Evolutionary conservation across 2,888 invertebrate species (phyloP).

Genomic region (Drosophila birchii): DNA sequence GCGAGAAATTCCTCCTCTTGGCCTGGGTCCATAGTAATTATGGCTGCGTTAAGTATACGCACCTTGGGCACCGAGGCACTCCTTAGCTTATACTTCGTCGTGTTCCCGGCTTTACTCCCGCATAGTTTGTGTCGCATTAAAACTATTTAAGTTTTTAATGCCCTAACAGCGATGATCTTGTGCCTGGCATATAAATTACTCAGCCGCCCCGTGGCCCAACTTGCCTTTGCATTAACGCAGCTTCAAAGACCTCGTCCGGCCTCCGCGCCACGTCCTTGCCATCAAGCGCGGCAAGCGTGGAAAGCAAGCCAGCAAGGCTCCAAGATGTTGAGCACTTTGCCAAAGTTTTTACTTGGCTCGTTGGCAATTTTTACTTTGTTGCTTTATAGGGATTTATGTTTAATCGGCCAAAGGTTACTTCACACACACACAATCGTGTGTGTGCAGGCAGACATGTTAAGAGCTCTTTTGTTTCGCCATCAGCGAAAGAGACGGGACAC

Average conservation of each 20-base stretch:
- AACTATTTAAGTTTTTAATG: conserved; percentile 81
- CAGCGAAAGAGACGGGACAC: conserved; percentile 3
- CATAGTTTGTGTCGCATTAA: conserved; percentile 75
- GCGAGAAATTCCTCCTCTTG: not conserved
- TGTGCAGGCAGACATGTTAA: conserved; percentile 46
- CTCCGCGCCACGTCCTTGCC: conserved; percentile 57
- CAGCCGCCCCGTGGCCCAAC: conserved; percentile 19
- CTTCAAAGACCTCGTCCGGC: conserved; percentile 65
- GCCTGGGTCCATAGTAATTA: conserved; percentile 21
- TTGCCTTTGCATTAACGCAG: conserved; percentile 32
- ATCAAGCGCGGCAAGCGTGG: conserved; percentile 13
- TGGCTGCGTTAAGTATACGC: conserved; percentile 55
- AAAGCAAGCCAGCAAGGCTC: conserved; percentile 3
- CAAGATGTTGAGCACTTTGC: conserved; percentile 73
- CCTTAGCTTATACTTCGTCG: conserved; percentile 10
- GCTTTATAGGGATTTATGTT: conserved; percentile 79
- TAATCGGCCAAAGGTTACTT: conserved; percentile 78
- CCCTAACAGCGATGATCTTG: conserved; percentile 76
- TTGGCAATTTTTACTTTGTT: conserved; percentile 80
- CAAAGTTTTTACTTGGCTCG: conserved; percentile 78
- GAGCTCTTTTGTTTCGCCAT: conserved; percentile 66
- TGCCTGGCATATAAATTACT: conserved; percentile 77
- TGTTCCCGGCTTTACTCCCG: conserved; percentile 38
- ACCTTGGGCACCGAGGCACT: conserved; percentile 27
- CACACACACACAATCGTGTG: conserved; percentile 50